Conservation (phyloP, 2,797 vertebrate genomes). For the Telmatherina bonti region DNA sequence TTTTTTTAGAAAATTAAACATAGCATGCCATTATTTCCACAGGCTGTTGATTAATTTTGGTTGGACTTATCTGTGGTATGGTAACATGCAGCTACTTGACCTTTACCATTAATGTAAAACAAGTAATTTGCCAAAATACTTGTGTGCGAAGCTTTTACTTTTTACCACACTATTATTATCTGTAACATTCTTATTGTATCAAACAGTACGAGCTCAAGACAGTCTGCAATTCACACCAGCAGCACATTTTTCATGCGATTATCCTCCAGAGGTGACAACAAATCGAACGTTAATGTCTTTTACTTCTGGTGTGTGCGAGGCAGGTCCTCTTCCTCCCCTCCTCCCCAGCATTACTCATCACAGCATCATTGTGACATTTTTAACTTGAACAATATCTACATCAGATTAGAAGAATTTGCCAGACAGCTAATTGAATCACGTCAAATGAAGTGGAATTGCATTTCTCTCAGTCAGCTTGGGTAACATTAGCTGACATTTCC, state of each 20-base stretch:
- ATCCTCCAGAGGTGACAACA: conserved; percentile 47
- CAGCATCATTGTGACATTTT: conserved; percentile 59
- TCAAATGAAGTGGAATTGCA: conserved; percentile 57
- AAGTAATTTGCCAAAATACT: background rate
- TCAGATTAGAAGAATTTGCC: conserved; percentile 60
- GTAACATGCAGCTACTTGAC: background rate
- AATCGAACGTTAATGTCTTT: conserved; percentile 52
- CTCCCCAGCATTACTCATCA: conserved; percentile 37
- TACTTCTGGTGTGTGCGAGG: conserved; percentile 14
- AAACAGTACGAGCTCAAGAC: conserved; percentile 24
- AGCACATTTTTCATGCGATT: conserved; percentile 33
- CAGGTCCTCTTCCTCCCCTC: background rate
- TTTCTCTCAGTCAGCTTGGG: conserved; percentile 40
- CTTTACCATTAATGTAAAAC: background rate
- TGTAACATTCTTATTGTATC: conserved; percentile 19
- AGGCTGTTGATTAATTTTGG: background rate
- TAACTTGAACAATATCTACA: conserved; percentile 58
- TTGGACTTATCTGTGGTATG: background rate
- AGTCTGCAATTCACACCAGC: background rate
- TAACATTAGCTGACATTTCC: conserved; percentile 40
- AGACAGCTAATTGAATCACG: conserved; percentile 65
- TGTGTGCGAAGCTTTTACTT: background rate
- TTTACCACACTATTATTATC: conserved; percentile 7
- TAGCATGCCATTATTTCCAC: no score
- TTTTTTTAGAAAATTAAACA: no score